phyloP scores from a whole-genome alignment of 2,888 invertebrate species.

The Liposcelis brunnea region DNA sequence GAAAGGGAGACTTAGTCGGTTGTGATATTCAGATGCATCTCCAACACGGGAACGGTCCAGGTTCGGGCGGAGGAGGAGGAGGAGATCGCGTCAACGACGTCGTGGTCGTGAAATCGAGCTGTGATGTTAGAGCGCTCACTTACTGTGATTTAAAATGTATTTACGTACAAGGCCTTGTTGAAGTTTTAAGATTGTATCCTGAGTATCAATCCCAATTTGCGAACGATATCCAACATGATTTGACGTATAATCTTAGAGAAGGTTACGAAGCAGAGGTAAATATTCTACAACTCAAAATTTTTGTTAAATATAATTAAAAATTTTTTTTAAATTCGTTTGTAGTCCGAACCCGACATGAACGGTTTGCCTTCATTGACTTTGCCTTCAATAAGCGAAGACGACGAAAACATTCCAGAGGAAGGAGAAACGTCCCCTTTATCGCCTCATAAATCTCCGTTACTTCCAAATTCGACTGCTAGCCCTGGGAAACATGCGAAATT shows the following conservation, averaged over 20 bases:
- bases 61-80: constrained; percentile 38
- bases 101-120: constrained; percentile 79
- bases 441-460: constrained; percentile 40
- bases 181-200: constrained; percentile 76
- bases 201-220: constrained; percentile 91
- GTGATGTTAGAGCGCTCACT: constrained; percentile 83
- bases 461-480: constrained; percentile 28
- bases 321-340: constrained; percentile 16
- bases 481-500: constrained; percentile 47
- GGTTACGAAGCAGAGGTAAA: constrained; percentile 74
- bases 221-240: constrained; percentile 84
- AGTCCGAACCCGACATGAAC: constrained; percentile 56
- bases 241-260: constrained; percentile 85
- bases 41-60: constrained; percentile 26
- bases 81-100: constrained; percentile 35
- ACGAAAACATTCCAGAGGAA: constrained; percentile 68
- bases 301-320: constrained; percentile 6
- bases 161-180: constrained; percentile 75
- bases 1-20: constrained; percentile 90
- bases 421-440: constrained; percentile 38
- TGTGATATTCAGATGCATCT: constrained; percentile 76
- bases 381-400: constrained; percentile 90
- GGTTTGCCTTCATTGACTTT: constrained; percentile 66
- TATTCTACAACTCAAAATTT: constrained; percentile 7
- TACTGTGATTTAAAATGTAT: constrained; percentile 94